A percentile compares a stretch with the other conserved stretches of the same genome.
These are phyloP conservation scores for Sceloporus undulatus DNA, from an alignment of 2,113 vertebrate genomes.

Conservation along the genomic window DNA sequence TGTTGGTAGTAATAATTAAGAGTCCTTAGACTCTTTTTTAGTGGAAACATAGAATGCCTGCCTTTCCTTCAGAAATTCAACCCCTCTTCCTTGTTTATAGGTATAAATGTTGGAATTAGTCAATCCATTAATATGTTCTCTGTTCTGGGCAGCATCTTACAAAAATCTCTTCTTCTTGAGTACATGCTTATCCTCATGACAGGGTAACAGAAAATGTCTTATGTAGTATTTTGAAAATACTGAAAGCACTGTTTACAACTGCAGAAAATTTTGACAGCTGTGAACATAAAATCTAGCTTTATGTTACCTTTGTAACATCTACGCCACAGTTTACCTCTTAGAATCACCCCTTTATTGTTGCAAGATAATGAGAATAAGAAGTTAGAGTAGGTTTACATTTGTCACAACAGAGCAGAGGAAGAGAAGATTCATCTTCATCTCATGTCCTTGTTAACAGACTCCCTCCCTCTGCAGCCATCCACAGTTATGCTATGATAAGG, in stretches of 20 bases:
- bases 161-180: slow-evolving; percentile 43
- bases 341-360: not conserved
- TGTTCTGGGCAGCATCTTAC: not conserved
- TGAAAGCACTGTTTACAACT: slow-evolving; percentile 6
- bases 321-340: not conserved
- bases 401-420: not conserved
- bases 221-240: slow-evolving; percentile 23
- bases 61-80: no score
- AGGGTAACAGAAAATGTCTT: slow-evolving; percentile 49
- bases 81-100: no score
- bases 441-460: not conserved
- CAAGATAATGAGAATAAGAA: not conserved
- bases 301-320: not conserved
- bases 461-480: not conserved
- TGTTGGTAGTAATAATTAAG: no score
- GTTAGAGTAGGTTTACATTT: not conserved
- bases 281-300: not conserved
- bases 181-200: not conserved
- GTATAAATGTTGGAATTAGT: not conserved
- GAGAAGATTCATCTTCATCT: not conserved
- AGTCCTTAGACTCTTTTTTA: no score
- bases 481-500: not conserved
- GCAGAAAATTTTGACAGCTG: not conserved
- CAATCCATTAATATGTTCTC: not conserved
- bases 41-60: no score